Conservation (phyloP, 2,113 vertebrate genomes). For the Pleuronectes platessa region DNA sequence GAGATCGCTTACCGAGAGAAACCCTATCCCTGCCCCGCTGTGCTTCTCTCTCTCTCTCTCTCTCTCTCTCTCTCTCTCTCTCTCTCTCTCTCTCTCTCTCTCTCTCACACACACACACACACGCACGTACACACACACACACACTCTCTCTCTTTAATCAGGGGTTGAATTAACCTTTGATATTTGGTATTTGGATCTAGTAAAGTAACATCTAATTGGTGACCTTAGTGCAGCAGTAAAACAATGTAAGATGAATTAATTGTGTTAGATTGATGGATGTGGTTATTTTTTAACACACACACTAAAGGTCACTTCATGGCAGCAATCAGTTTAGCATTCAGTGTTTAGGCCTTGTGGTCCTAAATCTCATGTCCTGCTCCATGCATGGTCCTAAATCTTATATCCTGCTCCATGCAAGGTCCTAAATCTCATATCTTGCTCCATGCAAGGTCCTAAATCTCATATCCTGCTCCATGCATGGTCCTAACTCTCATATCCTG, state of each 20-base stretch:
- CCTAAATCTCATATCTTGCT: too few relatives aligned
- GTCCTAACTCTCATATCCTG: neutral
- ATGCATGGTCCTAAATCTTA: neutral
- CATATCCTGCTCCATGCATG: too few relatives aligned
- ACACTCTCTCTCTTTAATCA: constrained; percentile 15
- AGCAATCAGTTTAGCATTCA: neutral
- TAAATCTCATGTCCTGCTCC: neutral
- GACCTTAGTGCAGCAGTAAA: neutral
- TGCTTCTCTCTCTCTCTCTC: neutral
- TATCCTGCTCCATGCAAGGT: neutral
- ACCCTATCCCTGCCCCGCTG: constrained; percentile 62
- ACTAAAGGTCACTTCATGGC: neutral
- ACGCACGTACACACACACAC: too few relatives aligned
- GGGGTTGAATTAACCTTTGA: constrained; percentile 47
- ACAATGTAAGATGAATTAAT: too few relatives aligned
- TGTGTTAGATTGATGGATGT: too few relatives aligned
- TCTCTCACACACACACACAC: too few relatives aligned
- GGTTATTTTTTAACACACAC: neutral
- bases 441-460: too few relatives aligned
- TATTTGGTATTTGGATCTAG: constrained; percentile 43
- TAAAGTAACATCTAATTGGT: constrained; percentile 5
- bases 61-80: neutral
- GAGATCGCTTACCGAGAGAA: constrained; percentile 73
- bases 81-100: neutral
- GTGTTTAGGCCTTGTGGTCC: neutral